Percentiles rank a stretch among this genome's conserved stretches.
These are phyloP conservation scores for Melanerpes formicivorus DNA, from an alignment of 2,113 vertebrate genomes.

Conservation along the genomic window DNA sequence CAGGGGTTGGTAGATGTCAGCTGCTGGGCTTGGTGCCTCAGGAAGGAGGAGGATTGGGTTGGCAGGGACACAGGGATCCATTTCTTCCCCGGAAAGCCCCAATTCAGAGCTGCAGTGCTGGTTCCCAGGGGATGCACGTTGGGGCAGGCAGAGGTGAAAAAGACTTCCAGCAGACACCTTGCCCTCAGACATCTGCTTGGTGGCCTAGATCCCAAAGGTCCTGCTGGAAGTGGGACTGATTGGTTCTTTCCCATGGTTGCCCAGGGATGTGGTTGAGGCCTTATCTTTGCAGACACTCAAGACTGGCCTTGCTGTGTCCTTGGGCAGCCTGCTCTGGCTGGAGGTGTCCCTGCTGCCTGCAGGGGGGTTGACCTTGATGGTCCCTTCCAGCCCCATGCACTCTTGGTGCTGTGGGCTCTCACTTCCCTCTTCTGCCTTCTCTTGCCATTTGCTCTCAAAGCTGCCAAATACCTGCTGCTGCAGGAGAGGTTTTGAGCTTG, in stretches of 20 bases:
- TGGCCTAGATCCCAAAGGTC: background rate
- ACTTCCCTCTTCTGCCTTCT: too few relatives aligned
- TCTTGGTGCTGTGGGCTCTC: too few relatives aligned
- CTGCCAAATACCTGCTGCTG: too few relatives aligned
- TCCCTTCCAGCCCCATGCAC: too few relatives aligned
- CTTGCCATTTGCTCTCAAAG: too few relatives aligned
- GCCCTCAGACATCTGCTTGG: background rate
- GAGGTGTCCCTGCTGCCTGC: too few relatives aligned
- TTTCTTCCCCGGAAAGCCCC: background rate
- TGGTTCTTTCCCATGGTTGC: background rate
- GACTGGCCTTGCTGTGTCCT: too few relatives aligned
- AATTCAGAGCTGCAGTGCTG: background rate
- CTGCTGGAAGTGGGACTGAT: fast-evolving
- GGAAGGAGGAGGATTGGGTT: background rate
- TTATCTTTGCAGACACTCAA: too few relatives aligned
- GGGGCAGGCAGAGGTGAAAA: background rate
- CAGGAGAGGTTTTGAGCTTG: too few relatives aligned
- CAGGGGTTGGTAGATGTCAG: background rate
- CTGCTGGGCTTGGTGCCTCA: background rate
- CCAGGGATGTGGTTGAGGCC: too few relatives aligned
- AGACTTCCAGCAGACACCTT: background rate
- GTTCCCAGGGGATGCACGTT: background rate
- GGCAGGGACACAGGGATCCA: background rate
- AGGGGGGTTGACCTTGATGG: too few relatives aligned
- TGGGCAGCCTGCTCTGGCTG: too few relatives aligned